Evolutionary conservation across 2,113 vertebrate genomes (phyloP).

Genomic region (Chloebia gouldiae): DNA sequence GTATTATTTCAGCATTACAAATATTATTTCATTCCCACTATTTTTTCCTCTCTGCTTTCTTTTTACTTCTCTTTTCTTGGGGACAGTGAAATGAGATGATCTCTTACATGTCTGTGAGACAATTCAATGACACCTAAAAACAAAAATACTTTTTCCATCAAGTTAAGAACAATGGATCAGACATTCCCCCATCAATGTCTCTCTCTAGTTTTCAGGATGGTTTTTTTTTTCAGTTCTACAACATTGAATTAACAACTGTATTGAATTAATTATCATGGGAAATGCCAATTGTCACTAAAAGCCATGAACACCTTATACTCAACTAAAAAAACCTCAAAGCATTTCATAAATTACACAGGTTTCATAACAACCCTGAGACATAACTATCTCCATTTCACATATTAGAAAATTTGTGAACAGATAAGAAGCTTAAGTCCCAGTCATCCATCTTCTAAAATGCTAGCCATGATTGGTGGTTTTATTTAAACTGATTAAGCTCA

Average conservation of each 20-base stretch:
- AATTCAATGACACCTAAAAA: background rate
- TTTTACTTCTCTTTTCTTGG: background rate
- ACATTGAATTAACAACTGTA: background rate
- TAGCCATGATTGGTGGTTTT: background rate
- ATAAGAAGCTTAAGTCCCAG: conserved; percentile 25
- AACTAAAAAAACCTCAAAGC: background rate
- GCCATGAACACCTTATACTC: background rate
- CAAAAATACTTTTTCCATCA: background rate
- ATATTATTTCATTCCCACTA: background rate
- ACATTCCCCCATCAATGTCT: background rate
- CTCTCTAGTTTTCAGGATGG: background rate
- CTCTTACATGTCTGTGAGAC: background rate
- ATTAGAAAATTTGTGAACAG: conserved; percentile 3
- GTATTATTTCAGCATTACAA: background rate
- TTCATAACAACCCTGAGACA: background rate
- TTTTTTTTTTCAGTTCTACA: background rate
- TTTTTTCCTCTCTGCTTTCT: background rate
- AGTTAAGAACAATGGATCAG: background rate
- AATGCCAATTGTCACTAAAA: background rate
- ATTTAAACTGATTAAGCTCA: conserved; percentile 32
- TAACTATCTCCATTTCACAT: conserved; percentile 1
- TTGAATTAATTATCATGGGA: background rate
- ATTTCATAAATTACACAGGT: background rate
- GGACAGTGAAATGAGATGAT: background rate
- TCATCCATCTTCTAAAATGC: background rate